Percentiles rank a stretch among this genome's conserved stretches.
Evolutionary conservation across 2,888 invertebrate genomes (phyloP).

Genomic region (Athalia rosae): DNA sequence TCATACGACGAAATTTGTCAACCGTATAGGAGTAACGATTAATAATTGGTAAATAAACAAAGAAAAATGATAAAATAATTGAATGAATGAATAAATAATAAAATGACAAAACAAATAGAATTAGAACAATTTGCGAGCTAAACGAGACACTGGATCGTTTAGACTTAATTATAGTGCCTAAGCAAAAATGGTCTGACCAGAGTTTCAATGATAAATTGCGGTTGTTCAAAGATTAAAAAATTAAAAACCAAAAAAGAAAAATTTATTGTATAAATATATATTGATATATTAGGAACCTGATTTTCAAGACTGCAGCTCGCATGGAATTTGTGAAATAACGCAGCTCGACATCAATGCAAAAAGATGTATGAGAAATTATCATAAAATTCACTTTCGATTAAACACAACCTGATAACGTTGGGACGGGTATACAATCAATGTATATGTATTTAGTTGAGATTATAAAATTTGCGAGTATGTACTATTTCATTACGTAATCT

Average conservation of each 20-base stretch:
- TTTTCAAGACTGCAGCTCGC: conserved; percentile 10
- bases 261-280: conserved; percentile 37
- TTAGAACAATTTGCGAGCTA: conserved; percentile 12
- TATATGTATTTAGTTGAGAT: too few relatives aligned
- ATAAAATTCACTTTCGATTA: not conserved
- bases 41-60: not conserved
- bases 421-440: not conserved
- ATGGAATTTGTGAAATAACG: not conserved
- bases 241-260: conserved; percentile 43
- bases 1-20: conserved; percentile 32
- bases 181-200: conserved; percentile 50
- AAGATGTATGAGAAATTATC: not conserved
- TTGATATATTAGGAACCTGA: conserved; percentile 17
- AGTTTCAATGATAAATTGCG: conserved; percentile 25
- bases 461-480: not conserved
- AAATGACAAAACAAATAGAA: conserved; percentile 17
- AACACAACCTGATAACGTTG: not conserved
- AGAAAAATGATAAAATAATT: too few relatives aligned
- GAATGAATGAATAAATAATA: too few relatives aligned
- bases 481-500: not conserved
- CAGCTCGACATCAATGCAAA: conserved; percentile 3
- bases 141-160: conserved; percentile 46
- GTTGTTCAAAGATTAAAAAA: conserved; percentile 37
- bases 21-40: conserved; percentile 20
- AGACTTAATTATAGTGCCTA: conserved; percentile 53